These are phyloP conservation scores for Teinopalpus imperialis DNA, from an alignment of 2,888 invertebrate genomes.

Conservation along the genomic window DNA sequence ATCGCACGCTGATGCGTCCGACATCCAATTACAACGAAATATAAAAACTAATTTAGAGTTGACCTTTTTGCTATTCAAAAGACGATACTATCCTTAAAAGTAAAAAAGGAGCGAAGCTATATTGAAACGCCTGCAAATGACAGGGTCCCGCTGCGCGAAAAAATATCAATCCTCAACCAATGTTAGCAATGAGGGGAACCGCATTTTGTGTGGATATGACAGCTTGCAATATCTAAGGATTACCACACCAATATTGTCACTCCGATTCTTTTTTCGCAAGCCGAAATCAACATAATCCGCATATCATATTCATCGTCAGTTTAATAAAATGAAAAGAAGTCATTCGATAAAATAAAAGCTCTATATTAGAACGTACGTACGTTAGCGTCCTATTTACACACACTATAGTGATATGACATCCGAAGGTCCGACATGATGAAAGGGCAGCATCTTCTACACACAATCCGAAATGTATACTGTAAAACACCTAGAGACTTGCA, in stretches of 20 bases:
- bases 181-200: conserved; percentile 53
- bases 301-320: conserved; percentile 55
- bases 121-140: conserved; percentile 16
- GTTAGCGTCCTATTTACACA: conserved; percentile 4
- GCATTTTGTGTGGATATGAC: conserved; percentile 50
- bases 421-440: too few species aligned
- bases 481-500: too few species aligned
- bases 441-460: too few species aligned
- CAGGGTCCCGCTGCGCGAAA: conserved; percentile 25
- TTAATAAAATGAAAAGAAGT: conserved; percentile 40
- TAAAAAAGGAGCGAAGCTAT: conserved; percentile 2
- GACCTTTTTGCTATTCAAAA: neutral
- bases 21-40: conserved; percentile 15
- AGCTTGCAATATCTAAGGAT: conserved; percentile 73
- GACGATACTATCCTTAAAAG: neutral
- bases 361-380: conserved; percentile 24
- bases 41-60: neutral
- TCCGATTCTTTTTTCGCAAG: conserved; percentile 57
- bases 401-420: too few species aligned
- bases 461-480: too few species aligned
- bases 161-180: conserved; percentile 41
- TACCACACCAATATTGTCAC: conserved; percentile 71
- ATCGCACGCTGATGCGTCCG: conserved; percentile 23
- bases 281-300: conserved; percentile 64
- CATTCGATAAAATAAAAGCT: conserved; percentile 28